Evolutionary conservation across 2,888 invertebrate genomes (phyloP), one percentile per base, ranked within the genome.

Genomic region (Euclidia mi): DNA sequence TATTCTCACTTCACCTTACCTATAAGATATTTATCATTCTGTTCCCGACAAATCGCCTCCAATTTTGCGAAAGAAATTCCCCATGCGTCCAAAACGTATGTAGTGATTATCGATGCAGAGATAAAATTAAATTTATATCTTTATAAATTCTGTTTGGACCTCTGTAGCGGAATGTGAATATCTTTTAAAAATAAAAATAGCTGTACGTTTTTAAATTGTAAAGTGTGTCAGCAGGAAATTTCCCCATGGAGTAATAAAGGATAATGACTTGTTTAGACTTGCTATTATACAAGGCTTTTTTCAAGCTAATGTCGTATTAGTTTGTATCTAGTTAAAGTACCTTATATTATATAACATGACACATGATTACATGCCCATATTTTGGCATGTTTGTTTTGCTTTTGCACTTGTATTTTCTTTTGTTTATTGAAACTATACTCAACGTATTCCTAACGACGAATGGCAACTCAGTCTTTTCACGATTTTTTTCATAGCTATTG

Each of bases 21-120:
- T 58, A 43, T 56, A 49, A 45, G 50, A 67, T 60, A 78, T 78
- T 67, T 69, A 73, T 75, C 68, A 76, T 69, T 62, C 47, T 42
- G 63, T 53, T 60, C 48, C 45, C 57, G n/a, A 70, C 64, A 70
- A 72, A 62, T 41, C 45, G 42, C 34, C 40, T 31, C 57, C 57
- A 61, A 61, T 66, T 76, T 69, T 65, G 53, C 34, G 59, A 20
- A 35, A 62, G 48, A 56, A 44, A 51, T 58, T 51, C 31, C 49
- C 46, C 25, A 45, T 64, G 43, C 56, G 56, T 55, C 12, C 35
- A 37, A 67, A 67, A 60, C 37, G 52, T 57, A 56, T 31, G 9
- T 49, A 32, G 41, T n/a, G n/a, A n/a, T n/a, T n/a, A n/a, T n/a
- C 42, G 58, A 46, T 51, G 34, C 29, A 35, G 12, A 31, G 42